Conservation (phyloP, 1,140 invertebrate genomes). For the Wiebesia pumilae region DNA sequence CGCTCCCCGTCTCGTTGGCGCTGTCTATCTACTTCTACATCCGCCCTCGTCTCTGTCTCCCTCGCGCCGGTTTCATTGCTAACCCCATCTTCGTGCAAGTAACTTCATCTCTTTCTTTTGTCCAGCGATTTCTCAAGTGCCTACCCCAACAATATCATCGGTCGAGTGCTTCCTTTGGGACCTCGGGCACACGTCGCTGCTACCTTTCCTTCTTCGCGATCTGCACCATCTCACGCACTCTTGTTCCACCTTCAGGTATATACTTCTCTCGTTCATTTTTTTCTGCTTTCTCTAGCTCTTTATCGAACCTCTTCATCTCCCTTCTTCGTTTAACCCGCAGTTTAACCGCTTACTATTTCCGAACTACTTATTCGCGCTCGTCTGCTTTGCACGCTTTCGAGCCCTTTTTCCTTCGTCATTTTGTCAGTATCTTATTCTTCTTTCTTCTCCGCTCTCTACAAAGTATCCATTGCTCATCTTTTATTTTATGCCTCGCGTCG, state of each 20-base stretch:
- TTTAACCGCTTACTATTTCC: slow-evolving; percentile 41
- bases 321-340: slow-evolving; percentile 42
- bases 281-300: slow-evolving; percentile 46
- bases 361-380: slow-evolving; percentile 24
- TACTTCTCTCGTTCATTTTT: slow-evolving; percentile 46
- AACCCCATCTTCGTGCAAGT: slow-evolving; percentile 34
- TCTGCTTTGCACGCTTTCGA: not conserved
- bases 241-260: slow-evolving; percentile 45
- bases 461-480: slow-evolving; percentile 47
- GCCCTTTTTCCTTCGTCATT: not conserved
- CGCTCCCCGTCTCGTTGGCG: not conserved
- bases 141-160: slow-evolving; percentile 67
- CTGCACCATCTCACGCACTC: slow-evolving; percentile 47
- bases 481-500: slow-evolving; percentile 1
- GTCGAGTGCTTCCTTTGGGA: slow-evolving; percentile 69
- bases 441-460: slow-evolving; percentile 2
- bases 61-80: not conserved
- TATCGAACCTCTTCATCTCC: slow-evolving; percentile 34
- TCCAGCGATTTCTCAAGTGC: slow-evolving; percentile 55
- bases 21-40: not conserved
- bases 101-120: slow-evolving; percentile 59
- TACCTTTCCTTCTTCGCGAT: slow-evolving; percentile 44
- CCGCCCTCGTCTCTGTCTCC: not conserved
- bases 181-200: slow-evolving; percentile 57
- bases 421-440: not conserved